Conservation (phyloP, 2,888 invertebrate genomes). For the Metallyticus violacea region DNA sequence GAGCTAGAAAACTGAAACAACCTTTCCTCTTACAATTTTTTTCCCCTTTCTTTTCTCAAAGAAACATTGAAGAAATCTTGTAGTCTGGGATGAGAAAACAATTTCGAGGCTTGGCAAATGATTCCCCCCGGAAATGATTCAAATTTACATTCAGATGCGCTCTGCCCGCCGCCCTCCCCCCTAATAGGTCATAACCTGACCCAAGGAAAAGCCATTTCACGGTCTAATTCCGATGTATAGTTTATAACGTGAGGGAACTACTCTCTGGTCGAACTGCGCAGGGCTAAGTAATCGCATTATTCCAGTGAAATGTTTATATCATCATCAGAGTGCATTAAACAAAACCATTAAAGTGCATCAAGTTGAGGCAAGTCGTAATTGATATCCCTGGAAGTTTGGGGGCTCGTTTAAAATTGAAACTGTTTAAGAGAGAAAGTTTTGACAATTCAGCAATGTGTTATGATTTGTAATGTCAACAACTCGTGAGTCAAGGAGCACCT, state of each 20-base stretch:
- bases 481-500: no score
- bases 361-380: neutral
- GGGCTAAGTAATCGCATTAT: neutral
- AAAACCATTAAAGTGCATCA: constrained; percentile 7
- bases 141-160: neutral
- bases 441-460: neutral
- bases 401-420: neutral
- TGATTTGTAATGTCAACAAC: no score
- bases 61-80: neutral
- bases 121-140: neutral
- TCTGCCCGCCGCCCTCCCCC: neutral
- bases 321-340: neutral
- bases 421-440: neutral
- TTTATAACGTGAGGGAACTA: neutral
- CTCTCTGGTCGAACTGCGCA: neutral
- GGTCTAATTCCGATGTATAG: neutral
- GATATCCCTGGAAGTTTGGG: neutral
- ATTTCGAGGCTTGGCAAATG: neutral
- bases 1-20: neutral
- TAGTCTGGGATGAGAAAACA: neutral
- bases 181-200: neutral
- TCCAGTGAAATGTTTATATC: neutral
- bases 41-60: neutral
- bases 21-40: no score
- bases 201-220: neutral